Percentiles rank a stretch among this genome's conserved stretches.
Conservation (phyloP, 1,140 invertebrate genomes). For the Caerostris extrusa region DNA sequence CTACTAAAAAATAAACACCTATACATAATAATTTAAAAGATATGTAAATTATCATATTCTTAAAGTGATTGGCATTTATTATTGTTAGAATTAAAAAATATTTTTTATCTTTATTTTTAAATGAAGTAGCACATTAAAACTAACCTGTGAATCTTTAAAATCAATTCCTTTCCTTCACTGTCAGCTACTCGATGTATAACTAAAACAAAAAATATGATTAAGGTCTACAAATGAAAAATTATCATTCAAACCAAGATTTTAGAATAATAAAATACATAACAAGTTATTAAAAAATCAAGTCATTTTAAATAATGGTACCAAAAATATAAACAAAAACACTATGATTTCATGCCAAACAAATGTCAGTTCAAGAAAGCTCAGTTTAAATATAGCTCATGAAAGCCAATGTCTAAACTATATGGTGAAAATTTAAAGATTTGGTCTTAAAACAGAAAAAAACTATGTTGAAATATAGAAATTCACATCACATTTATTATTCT, state of each 20-base stretch:
- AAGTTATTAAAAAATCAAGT: too few relatives aligned
- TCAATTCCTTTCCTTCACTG: slow-evolving; percentile 88
- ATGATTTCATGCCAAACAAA: too few relatives aligned
- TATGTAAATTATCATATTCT: not conserved
- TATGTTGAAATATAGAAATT: too few relatives aligned
- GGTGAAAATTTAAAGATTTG: too few relatives aligned
- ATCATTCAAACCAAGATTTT: too few relatives aligned
- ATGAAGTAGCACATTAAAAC: slow-evolving; percentile 34
- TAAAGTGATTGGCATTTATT: not conserved
- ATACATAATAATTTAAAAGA: not conserved
- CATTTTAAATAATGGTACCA: too few relatives aligned
- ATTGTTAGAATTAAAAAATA: not conserved
- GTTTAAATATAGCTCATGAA: not conserved
- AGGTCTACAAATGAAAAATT: not conserved
- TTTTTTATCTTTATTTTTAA: not conserved
- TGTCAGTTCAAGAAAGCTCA: not conserved
- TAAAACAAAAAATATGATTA: slow-evolving; percentile 51
- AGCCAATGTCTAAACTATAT: too few relatives aligned
- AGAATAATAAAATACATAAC: too few relatives aligned
- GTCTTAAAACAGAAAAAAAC: too few relatives aligned
- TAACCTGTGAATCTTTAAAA: slow-evolving; percentile 93
- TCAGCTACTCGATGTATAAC: slow-evolving; percentile 93
- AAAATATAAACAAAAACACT: too few relatives aligned
- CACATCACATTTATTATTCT: too few relatives aligned
- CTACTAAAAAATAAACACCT: not conserved